phyloP scores from a whole-genome alignment of 1,140 invertebrate species.

The Drosophila burlai region DNA sequence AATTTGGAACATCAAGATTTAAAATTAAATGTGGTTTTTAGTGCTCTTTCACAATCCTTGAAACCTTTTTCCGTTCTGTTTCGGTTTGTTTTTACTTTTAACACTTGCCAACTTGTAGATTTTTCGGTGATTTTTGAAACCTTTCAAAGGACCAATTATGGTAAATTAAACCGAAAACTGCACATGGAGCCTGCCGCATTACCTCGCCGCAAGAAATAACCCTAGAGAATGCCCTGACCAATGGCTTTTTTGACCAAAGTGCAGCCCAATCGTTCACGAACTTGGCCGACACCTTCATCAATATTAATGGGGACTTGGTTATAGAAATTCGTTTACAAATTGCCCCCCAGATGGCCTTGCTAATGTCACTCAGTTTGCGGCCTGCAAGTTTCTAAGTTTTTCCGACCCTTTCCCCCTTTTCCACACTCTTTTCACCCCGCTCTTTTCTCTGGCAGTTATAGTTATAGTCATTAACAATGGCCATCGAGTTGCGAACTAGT shows the following conservation, averaged over 20 bases:
- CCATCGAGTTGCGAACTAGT: slow-evolving; percentile 29
- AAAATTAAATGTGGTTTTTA: not conserved
- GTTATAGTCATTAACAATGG: slow-evolving; percentile 36
- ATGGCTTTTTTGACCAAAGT: not conserved
- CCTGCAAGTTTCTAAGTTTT: not conserved
- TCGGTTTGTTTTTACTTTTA: too few relatives aligned
- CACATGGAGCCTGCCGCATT: slow-evolving; percentile 10
- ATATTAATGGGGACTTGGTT: slow-evolving; percentile 28
- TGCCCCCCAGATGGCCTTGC: slow-evolving; percentile 34
- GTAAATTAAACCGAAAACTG: not conserved
- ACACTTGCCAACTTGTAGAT: too few relatives aligned
- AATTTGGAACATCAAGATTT: not conserved
- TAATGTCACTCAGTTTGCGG: slow-evolving; percentile 22
- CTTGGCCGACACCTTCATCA: slow-evolving; percentile 25
- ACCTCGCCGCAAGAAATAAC: not conserved
- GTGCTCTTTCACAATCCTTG: not conserved
- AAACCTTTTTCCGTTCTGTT: not conserved
- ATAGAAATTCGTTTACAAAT: slow-evolving; percentile 47
- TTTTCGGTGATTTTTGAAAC: not conserved
- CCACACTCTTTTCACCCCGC: not conserved
- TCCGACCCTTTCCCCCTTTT: not conserved
- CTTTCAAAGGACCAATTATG: not conserved
- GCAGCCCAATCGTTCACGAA: not conserved
- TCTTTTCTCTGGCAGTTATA: not conserved
- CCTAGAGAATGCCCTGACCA: slow-evolving; percentile 2